phyloP scores from a whole-genome alignment of 92 coral and sea anemone genomes.

The Siderastrea siderea region DNA sequence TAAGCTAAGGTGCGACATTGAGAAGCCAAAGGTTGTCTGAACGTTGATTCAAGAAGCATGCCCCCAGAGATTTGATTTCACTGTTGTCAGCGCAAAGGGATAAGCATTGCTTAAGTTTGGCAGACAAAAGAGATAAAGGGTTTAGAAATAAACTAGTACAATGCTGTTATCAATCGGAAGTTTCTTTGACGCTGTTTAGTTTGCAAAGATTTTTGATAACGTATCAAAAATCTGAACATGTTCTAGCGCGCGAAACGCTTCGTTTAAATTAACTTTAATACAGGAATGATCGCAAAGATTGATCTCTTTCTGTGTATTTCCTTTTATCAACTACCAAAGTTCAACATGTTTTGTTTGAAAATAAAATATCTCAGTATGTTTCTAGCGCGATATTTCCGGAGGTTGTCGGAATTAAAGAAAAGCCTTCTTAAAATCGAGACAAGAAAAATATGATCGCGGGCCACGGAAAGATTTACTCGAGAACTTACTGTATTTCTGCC shows the following conservation, averaged over 20 bases:
- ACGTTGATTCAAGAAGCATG: conserved; percentile 10
- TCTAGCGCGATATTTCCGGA: conserved; percentile 36
- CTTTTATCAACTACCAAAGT: conserved; percentile 7
- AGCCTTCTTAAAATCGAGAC: not conserved
- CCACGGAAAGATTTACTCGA: not conserved
- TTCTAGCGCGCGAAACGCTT: not conserved
- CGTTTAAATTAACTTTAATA: not conserved
- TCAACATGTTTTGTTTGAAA: conserved; percentile 17
- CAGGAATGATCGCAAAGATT: not conserved
- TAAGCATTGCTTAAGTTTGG: conserved; percentile 24
- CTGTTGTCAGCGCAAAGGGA: conserved; percentile 37
- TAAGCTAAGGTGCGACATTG: conserved; percentile 19
- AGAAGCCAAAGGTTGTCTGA: conserved; percentile 28
- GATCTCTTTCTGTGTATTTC: not conserved
- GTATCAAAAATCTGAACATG: not conserved
- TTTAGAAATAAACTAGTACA: not conserved
- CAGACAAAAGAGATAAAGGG: conserved; percentile 23
- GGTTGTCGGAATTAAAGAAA: not conserved
- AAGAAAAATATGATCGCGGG: not conserved
- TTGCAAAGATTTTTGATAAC: not conserved
- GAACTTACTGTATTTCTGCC: not conserved
- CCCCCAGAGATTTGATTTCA: conserved; percentile 45
- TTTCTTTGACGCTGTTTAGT: not conserved
- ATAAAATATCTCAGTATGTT: conserved; percentile 12
- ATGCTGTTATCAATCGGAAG: not conserved